These are phyloP conservation scores for Cephalopholis sonnerati DNA, from an alignment of 2,113 vertebrate genomes.

Conservation along the genomic window DNA sequence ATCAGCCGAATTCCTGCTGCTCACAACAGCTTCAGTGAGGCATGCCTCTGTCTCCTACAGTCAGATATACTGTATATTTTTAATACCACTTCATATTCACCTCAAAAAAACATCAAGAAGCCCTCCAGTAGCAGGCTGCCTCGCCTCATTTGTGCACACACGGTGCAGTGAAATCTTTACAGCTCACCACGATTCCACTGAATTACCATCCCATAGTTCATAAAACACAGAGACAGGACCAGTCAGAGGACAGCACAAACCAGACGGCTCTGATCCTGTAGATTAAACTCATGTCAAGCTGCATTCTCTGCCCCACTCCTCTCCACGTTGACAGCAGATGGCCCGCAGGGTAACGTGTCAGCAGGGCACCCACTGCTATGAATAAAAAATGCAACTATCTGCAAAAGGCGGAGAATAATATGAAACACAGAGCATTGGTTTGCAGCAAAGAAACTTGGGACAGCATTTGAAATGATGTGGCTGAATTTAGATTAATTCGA, in stretches of 20 bases:
- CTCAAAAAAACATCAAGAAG: constrained; percentile 8
- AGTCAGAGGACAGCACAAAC: constrained; percentile 36
- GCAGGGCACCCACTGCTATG: constrained; percentile 62
- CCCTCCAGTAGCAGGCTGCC: constrained; percentile 1
- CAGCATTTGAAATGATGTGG: constrained; percentile 12
- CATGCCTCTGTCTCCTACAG: background rate
- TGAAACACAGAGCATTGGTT: background rate
- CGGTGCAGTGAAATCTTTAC: background rate
- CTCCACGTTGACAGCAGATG: constrained; percentile 66
- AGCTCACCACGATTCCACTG: background rate
- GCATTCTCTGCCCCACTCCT: constrained; percentile 22
- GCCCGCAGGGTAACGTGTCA: constrained; percentile 66
- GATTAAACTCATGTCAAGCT: constrained; percentile 59
- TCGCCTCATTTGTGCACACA: constrained; percentile 18
- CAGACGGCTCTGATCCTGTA: constrained; percentile 34
- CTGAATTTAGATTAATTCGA: constrained; percentile 46
- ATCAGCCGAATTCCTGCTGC: constrained; percentile 23
- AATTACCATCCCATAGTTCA: constrained; percentile 10
- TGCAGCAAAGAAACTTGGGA: constrained; percentile 17
- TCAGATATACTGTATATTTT: constrained; percentile 18
- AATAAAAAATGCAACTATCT: constrained; percentile 53
- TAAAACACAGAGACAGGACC: constrained; percentile 15
- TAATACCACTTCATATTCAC: constrained; percentile 14
- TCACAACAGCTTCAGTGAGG: constrained; percentile 22
- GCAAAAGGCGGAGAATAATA: constrained; percentile 39